Conservation (phyloP, 2,797 vertebrate genomes). For the Xenopus petersii region DNA sequence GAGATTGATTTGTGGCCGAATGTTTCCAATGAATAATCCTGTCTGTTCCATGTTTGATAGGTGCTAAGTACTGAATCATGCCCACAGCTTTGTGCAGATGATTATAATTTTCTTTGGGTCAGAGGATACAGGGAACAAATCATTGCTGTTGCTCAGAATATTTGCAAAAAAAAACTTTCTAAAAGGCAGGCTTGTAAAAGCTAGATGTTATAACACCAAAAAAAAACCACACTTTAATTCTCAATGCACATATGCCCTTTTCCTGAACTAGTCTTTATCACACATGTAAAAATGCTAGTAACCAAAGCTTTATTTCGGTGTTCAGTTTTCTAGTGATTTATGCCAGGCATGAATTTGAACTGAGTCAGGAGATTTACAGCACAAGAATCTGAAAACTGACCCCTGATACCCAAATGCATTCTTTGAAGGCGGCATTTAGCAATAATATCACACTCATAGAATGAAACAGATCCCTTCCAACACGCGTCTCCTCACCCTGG, state of each 20-base stretch:
- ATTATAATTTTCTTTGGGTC: no score
- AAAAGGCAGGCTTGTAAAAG: slow-evolving; percentile 47
- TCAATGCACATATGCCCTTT: slow-evolving; percentile 52
- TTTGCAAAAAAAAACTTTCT: slow-evolving; percentile 3
- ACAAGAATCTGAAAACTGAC: slow-evolving; percentile 64
- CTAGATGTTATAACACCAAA: slow-evolving; percentile 47
- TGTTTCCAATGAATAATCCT: no score
- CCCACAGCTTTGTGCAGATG: no score
- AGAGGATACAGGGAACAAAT: slow-evolving; percentile 1
- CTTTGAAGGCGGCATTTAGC: slow-evolving; percentile 51
- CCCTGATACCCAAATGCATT: slow-evolving; percentile 50
- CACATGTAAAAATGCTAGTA: slow-evolving; percentile 49
- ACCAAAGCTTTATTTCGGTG: slow-evolving; percentile 51
- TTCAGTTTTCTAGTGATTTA: slow-evolving; percentile 60
- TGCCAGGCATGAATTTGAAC: slow-evolving; percentile 62
- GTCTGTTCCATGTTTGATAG: no score
- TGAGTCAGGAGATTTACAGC: slow-evolving; percentile 59
- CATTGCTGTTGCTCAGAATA: not conserved
- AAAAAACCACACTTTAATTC: slow-evolving; percentile 55
- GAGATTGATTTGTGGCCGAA: no score
- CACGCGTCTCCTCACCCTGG: slow-evolving; percentile 39
- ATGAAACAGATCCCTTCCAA: slow-evolving; percentile 46
- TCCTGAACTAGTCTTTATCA: slow-evolving; percentile 54
- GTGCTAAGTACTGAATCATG: no score
- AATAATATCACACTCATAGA: slow-evolving; percentile 49